Evolutionary conservation across 2,888 invertebrate species (phyloP).

Genomic region (Stenodera caucasica): DNA sequence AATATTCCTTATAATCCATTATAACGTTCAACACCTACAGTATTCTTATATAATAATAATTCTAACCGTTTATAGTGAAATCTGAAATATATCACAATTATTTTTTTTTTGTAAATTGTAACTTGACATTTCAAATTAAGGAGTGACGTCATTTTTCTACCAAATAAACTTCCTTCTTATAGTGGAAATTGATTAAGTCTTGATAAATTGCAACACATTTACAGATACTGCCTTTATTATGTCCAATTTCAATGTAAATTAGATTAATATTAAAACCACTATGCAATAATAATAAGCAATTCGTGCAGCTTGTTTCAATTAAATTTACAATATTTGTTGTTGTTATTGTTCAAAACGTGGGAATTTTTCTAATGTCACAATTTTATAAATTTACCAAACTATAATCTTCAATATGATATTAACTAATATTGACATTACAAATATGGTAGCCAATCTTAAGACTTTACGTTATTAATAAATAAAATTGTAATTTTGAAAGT

Average conservation of each 20-base stretch:
- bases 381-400: constrained; percentile 17
- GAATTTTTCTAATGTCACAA: constrained; percentile 18
- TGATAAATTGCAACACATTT: background rate
- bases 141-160: constrained; percentile 1
- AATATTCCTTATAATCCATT: no score
- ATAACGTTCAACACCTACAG: constrained; percentile 5
- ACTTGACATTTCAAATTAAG: no score
- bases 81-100: constrained; percentile 6
- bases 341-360: constrained; percentile 9
- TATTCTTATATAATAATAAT: background rate
- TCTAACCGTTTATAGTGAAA: background rate
- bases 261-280: background rate
- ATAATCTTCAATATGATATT: constrained; percentile 21
- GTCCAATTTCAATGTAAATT: constrained; percentile 1
- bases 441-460: constrained; percentile 17
- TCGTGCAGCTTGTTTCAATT: no score
- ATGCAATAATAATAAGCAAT: background rate
- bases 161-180: background rate
- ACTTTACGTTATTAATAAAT: constrained; percentile 5
- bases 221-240: background rate
- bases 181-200: background rate
- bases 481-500: constrained; percentile 26
- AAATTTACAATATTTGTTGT: no score
- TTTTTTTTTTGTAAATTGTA: no score
- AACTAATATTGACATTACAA: constrained; percentile 28